Evolutionary conservation across 2,888 invertebrate genomes (phyloP).

Genomic region (Xanthostigma xanthostigma): DNA sequence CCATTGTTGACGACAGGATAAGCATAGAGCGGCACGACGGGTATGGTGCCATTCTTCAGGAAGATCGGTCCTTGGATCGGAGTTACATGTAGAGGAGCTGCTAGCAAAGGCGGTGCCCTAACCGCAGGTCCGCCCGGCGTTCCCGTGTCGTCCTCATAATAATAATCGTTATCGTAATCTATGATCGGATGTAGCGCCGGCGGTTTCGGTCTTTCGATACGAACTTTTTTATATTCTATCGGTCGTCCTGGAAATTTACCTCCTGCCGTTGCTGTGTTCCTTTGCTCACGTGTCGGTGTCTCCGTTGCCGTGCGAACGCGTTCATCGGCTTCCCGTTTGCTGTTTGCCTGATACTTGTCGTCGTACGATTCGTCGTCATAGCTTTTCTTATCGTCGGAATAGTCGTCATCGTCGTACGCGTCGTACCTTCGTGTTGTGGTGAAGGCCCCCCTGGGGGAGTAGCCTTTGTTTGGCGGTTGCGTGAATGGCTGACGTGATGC

Average conservation of each 20-base stretch:
- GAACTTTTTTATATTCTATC: constrained; percentile 41
- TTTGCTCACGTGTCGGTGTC: constrained; percentile 6
- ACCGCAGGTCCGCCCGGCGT: constrained; percentile 12
- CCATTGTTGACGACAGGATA: constrained; percentile 77
- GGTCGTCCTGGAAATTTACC: constrained; percentile 48
- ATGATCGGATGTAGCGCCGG: constrained; percentile 57
- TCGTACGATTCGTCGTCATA: too few species aligned
- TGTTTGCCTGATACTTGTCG: too few species aligned
- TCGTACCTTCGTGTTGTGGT: too few species aligned
- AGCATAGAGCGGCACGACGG: constrained; percentile 74
- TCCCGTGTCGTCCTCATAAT: constrained; percentile 43
- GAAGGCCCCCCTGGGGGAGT: too few species aligned
- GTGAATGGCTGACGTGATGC: too few species aligned
- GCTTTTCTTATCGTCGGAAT: too few species aligned
- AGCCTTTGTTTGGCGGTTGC: too few species aligned
- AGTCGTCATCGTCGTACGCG: too few species aligned
- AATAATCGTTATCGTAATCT: constrained; percentile 52
- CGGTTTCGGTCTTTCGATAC: constrained; percentile 33
- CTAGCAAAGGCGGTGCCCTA: constrained; percentile 20
- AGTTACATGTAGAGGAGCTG: constrained; percentile 44
- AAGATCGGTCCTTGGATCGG: constrained; percentile 82
- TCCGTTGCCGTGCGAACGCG: not conserved
- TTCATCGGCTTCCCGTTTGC: too few species aligned
- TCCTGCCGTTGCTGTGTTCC: constrained; percentile 19
- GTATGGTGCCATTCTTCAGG: constrained; percentile 70